Conservation (phyloP, 1,140 invertebrate genomes). For the Anastrepha ludens region DNA sequence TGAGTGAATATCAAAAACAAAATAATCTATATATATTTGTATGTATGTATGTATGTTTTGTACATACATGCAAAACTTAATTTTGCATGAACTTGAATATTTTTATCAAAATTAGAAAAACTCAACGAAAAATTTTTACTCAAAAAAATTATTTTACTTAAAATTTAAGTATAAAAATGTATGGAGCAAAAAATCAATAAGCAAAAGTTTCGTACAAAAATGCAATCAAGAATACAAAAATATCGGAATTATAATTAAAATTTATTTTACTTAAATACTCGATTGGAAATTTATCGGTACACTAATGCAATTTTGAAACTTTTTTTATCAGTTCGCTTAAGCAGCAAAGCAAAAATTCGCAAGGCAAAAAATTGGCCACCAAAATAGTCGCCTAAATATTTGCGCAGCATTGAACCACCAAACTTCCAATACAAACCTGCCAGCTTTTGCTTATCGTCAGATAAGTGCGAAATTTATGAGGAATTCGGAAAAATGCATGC, state of each 20-base stretch:
- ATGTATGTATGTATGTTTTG: not conserved
- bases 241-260: no score
- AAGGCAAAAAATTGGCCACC: no score
- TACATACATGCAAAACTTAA: not conserved
- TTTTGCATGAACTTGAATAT: not conserved
- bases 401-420: not conserved
- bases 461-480: not conserved
- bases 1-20: constrained; percentile 74
- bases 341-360: not conserved
- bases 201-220: not conserved
- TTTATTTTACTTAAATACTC: no score
- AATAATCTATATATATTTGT: not conserved
- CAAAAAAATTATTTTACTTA: not conserved
- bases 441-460: not conserved
- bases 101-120: not conserved
- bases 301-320: no score
- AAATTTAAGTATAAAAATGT: no score
- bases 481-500: not conserved
- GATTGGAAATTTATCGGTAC: no score
- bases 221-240: no score
- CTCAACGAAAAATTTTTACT: not conserved
- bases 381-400: not conserved
- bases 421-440: no score
- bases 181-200: not conserved
- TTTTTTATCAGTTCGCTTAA: no score